Conservation (phyloP, 2,797 vertebrate species). For the Mormyrops attenuatus region DNA sequence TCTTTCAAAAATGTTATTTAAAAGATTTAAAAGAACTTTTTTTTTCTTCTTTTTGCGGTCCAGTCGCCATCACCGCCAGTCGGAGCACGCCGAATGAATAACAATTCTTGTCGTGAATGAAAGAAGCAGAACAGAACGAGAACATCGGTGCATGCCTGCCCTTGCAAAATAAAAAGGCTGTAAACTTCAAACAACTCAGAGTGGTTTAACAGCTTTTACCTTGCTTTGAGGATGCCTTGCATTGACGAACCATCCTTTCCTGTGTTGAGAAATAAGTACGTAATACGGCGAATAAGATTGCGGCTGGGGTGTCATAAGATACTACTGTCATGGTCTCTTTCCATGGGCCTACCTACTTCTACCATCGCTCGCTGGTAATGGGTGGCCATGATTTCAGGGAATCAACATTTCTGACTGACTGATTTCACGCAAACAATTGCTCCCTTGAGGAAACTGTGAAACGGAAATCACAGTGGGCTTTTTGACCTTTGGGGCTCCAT, state of each 20-base stretch:
- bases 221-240: neutral
- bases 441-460: neutral
- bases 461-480: neutral
- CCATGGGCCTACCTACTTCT: neutral
- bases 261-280: neutral
- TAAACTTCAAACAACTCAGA: neutral
- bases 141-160: neutral
- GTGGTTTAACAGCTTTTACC: neutral
- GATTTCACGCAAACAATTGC: neutral
- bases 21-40: conserved; percentile 1
- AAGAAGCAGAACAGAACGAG: neutral
- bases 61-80: neutral
- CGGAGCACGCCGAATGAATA: neutral
- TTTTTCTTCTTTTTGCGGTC: neutral
- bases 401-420: neutral
- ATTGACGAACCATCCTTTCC: neutral
- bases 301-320: neutral
- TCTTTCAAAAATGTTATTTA: neutral
- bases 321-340: neutral
- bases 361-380: neutral
- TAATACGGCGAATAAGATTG: neutral
- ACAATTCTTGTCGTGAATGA: neutral
- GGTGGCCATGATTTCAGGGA: neutral
- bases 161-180: neutral
- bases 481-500: neutral